Base-by-base conservation (phyloP, 2,888 invertebrate genomes). In the Eilema sororculum region DNA sequence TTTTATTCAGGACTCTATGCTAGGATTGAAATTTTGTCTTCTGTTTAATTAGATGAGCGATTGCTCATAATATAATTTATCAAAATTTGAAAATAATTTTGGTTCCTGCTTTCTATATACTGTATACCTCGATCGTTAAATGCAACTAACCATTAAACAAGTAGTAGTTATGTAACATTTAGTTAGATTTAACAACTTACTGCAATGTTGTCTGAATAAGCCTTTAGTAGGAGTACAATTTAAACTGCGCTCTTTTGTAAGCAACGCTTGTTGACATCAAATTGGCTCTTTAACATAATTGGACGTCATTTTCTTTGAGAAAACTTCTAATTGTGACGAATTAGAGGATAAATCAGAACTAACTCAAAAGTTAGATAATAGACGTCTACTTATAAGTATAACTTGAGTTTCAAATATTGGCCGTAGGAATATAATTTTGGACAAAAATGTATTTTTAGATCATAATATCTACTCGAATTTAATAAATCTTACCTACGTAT, bases 281-380 rank as follows among this genome's bases (percentile, higher is more conserved):
- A 92, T 88, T 88, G 89, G 84, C 88, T 90, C 80, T 84, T 90
- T 86, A 87, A 80, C 88, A 90, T 91, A 91, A 93, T 91, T 91
- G 89, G 86, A 86, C 82, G 76, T 81, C 86, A 85, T 87, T 89
- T 87, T 87, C 82, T 85, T 86, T 86, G 82, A 77, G 73, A 67
- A 83, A 90, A 87, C 79, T 85, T 90, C 87, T 84, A 82, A 89
- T 84, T 87, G 85, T 84, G 83, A 77, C 68, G 67, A 70, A 65
- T 65, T 60, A 65, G 72, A 73, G 73, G 66, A 77, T 73, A 79
- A 80, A 82, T 80, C 78, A 74, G 71, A 75, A 65, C 71, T 57
- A 65, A 68, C 41, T 66, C 13, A 8, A 68, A 76, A 77, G 58
- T 58, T 58, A 28, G 3, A 58, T n/a, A n/a, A n/a, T 13, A 58